Evolutionary conservation across 2,113 vertebrate species (phyloP).

Genomic region (Melanerpes aurifrons): DNA sequence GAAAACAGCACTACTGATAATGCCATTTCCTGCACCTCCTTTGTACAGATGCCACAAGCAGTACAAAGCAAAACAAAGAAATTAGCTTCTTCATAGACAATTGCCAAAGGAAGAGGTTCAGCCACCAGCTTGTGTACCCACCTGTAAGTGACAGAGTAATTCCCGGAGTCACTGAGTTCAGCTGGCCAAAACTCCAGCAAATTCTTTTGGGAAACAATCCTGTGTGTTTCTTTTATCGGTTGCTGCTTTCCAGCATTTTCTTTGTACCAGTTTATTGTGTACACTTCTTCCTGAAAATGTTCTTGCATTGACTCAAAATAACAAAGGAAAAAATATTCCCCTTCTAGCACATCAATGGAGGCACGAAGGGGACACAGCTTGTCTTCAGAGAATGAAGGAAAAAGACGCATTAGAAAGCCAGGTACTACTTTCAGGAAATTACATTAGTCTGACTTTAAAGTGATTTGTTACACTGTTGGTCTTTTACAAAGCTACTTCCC

Average conservation of each 20-base stretch:
- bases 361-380: constrained; percentile 31
- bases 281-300: not conserved
- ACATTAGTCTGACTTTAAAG: not conserved
- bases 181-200: constrained; percentile 79
- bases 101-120: not conserved
- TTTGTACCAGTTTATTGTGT: constrained; percentile 64
- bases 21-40: not conserved
- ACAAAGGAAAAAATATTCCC: constrained; percentile 74
- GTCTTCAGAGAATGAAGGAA: constrained; percentile 4
- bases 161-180: constrained; percentile 69
- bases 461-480: not conserved
- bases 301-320: constrained; percentile 2
- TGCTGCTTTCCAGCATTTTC: not conserved
- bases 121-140: constrained; percentile 26
- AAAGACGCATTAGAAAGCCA: not conserved
- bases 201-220: constrained; percentile 40
- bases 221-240: constrained; percentile 9
- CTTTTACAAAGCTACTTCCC: not conserved
- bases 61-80: not conserved
- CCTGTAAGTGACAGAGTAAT: constrained; percentile 68
- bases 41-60: not conserved
- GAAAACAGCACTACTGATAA: not conserved
- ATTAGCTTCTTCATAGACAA: not conserved
- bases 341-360: constrained; percentile 62
- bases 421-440: not conserved